Evolutionary conservation across 2,888 invertebrate species (phyloP).

Genomic region (Gari tellinella): DNA sequence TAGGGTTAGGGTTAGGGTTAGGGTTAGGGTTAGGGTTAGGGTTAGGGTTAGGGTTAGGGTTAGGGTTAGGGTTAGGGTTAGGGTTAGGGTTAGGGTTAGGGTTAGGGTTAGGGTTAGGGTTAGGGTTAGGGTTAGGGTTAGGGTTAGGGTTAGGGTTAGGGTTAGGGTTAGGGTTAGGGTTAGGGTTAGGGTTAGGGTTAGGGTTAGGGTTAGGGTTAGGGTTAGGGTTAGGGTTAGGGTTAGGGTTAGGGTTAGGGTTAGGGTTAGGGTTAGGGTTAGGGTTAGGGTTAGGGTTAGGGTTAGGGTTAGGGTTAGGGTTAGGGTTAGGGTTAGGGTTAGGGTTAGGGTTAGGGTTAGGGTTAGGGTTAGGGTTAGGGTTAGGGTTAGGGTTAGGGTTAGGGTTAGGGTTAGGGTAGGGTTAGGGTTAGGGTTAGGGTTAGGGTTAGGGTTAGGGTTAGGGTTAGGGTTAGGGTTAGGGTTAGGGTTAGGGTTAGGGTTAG

Average conservation of each 20-base stretch:
- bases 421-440: conserved; percentile 57
- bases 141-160: conserved; percentile 26
- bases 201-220: conserved; percentile 37
- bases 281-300: conserved; percentile 55
- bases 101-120: conserved; percentile 55
- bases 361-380: conserved; percentile 51
- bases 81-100: conserved; percentile 37
- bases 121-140: conserved; percentile 47
- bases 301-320: conserved; percentile 57
- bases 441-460: conserved; percentile 63
- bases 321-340: conserved; percentile 58
- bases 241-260: conserved; percentile 46
- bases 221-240: conserved; percentile 38
- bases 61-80: conserved; percentile 44
- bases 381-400: conserved; percentile 53
- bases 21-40: conserved; percentile 58
- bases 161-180: conserved; percentile 55
- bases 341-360: conserved; percentile 58
- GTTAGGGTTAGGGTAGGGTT: conserved; percentile 55
- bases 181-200: conserved; percentile 53
- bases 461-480: conserved; percentile 58
- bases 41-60: conserved; percentile 47
- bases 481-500: conserved; percentile 67
- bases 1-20: conserved; percentile 57
- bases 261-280: conserved; percentile 50